Conservation (phyloP, 1,140 invertebrate genomes). For the Cataglyphis hispanica region DNA sequence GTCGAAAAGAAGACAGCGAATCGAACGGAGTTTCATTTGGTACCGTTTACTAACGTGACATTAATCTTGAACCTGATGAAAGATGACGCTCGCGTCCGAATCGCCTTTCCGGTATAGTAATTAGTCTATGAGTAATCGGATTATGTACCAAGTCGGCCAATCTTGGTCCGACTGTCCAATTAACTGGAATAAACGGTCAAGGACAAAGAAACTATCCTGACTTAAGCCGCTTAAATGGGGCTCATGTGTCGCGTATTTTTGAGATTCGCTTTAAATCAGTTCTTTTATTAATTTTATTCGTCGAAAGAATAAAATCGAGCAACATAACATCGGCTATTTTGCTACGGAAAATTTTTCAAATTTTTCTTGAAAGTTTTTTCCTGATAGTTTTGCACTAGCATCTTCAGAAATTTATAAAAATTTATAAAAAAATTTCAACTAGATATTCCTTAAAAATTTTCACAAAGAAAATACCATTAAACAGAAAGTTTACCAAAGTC, state of each 20-base stretch:
- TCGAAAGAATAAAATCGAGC: neutral
- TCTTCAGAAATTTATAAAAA: too few species aligned
- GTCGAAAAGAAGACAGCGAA: neutral
- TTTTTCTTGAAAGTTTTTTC: too few species aligned
- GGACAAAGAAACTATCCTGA: conserved; percentile 62
- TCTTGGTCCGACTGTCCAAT: conserved; percentile 66
- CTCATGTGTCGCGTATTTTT: neutral
- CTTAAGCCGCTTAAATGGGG: neutral
- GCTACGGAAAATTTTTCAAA: neutral
- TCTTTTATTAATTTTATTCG: conserved; percentile 59
- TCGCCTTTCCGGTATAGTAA: conserved; percentile 46
- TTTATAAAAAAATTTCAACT: neutral
- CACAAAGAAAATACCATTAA: neutral
- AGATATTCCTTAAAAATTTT: neutral
- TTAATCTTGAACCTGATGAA: conserved; percentile 42
- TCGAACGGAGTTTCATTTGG: neutral
- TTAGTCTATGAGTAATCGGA: conserved; percentile 59
- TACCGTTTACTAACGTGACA: conserved; percentile 19
- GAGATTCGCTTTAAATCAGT: conserved; percentile 47
- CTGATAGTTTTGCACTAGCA: too few species aligned
- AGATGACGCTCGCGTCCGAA: neutral
- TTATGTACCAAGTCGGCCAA: conserved; percentile 55
- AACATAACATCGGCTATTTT: neutral
- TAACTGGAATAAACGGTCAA: conserved; percentile 71
- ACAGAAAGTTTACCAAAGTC: conserved; percentile 15